Conservation (phyloP, 37 sponge, comb jelly and placozoan genomes). For the Corticium candelabrum region DNA sequence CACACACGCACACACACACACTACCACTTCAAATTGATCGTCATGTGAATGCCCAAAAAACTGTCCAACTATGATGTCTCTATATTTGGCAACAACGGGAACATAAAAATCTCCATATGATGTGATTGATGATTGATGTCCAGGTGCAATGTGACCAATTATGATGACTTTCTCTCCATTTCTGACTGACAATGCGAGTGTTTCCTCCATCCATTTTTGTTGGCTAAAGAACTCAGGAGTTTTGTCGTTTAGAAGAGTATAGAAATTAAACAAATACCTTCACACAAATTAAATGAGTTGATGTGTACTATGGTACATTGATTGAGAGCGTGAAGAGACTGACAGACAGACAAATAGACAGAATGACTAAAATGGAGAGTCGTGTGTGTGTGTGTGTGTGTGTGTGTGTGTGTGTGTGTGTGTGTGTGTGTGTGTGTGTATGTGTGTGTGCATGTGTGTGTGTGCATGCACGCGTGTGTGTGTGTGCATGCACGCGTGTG, state of each 20-base stretch:
- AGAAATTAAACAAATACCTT: slow-evolving; percentile 49
- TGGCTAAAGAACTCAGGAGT: slow-evolving; percentile 19
- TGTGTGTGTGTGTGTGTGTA: no score
- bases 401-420: no score
- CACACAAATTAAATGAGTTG: no score
- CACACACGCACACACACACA: background rate
- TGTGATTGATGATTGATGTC: slow-evolving; percentile 15
- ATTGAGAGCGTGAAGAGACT: no score
- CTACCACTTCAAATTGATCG: slow-evolving; percentile 65
- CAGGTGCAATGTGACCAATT: slow-evolving; percentile 64
- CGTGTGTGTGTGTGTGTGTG: no score
- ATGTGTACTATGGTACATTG: no score
- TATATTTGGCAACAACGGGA: slow-evolving; percentile 29
- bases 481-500: no score
- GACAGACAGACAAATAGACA: no score
- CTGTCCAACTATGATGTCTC: slow-evolving; percentile 52
- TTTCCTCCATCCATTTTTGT: slow-evolving; percentile 36
- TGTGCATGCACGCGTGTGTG: no score
- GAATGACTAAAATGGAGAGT: no score
- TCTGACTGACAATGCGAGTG: slow-evolving; percentile 24
- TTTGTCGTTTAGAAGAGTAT: slow-evolving; percentile 43
- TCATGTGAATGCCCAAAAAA: slow-evolving; percentile 66
- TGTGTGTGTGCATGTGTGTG: no score
- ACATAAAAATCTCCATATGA: slow-evolving; percentile 46
- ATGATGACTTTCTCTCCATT: slow-evolving; percentile 64